phyloP scores from a whole-genome alignment of 1,140 invertebrate genomes.

The Trachymyrmex septentrionalis region DNA sequence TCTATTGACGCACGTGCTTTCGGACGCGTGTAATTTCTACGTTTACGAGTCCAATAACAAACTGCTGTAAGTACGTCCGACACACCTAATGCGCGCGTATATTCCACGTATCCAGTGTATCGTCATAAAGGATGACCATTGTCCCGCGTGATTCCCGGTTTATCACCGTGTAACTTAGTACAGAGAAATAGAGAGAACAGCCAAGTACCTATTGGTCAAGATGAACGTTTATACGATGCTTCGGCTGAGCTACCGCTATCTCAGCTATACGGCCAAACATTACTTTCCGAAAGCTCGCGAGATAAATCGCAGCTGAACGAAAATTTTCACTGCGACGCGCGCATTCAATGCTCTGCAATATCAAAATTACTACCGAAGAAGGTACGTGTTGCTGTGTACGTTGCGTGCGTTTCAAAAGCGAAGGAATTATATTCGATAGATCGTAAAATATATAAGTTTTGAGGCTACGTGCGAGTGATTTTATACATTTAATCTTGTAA shows the following conservation, averaged over 20 bases:
- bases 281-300: constrained; percentile 31
- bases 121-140: constrained; percentile 45
- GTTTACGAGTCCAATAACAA: constrained; percentile 39
- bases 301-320: constrained; percentile 16
- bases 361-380: constrained; percentile 15
- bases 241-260: not conserved
- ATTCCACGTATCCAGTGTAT: constrained; percentile 15
- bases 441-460: not conserved
- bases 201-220: constrained; percentile 41
- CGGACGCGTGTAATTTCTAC: constrained; percentile 17
- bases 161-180: constrained; percentile 58
- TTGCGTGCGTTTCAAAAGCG: not conserved
- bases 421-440: not conserved
- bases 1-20: not conserved
- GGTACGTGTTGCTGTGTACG: too few species aligned
- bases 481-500: not conserved
- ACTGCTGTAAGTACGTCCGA: constrained; percentile 19
- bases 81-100: constrained; percentile 31
- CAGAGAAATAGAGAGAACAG: not conserved
- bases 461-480: not conserved
- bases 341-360: constrained; percentile 9
- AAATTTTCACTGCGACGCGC: constrained; percentile 4
- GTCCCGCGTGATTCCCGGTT: constrained; percentile 33
- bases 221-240: constrained; percentile 51
- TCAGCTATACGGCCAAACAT: not conserved